These are phyloP conservation scores for Drosophila stalkeri DNA, from an alignment of 2,888 invertebrate species.

Conservation along the genomic window DNA sequence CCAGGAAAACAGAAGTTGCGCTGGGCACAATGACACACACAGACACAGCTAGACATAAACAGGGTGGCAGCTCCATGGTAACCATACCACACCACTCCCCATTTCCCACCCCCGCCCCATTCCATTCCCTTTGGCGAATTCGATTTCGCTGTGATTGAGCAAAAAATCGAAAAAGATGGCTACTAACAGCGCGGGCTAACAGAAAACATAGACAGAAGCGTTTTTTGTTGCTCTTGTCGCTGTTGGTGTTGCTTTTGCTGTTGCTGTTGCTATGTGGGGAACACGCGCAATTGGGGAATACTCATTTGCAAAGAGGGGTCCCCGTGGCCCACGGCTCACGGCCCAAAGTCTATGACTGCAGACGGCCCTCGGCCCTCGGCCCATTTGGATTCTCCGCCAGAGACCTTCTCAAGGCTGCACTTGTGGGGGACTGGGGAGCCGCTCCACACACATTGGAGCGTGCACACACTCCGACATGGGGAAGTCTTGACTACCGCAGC, in stretches of 20 bases:
- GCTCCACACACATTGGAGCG: slow-evolving; percentile 31
- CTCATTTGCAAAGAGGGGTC: slow-evolving; percentile 17
- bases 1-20: slow-evolving; percentile 82
- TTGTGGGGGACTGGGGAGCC: not conserved
- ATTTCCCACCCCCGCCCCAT: not conserved
- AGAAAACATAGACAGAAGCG: slow-evolving; percentile 71
- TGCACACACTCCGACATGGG: slow-evolving; percentile 84
- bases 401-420: slow-evolving; percentile 69
- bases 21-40: slow-evolving; percentile 42
- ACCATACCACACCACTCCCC: not conserved
- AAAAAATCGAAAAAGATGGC: slow-evolving; percentile 83
- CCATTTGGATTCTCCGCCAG: slow-evolving; percentile 22
- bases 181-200: slow-evolving; percentile 82
- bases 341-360: not conserved
- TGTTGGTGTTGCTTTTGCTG: not conserved
- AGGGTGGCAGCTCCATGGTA: slow-evolving; percentile 21
- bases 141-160: slow-evolving; percentile 57
- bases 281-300: slow-evolving; percentile 57
- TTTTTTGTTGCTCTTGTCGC: not conserved
- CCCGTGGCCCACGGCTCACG: not conserved
- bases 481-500: slow-evolving; percentile 83
- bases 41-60: slow-evolving; percentile 31
- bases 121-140: slow-evolving; percentile 7
- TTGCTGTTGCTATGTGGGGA: slow-evolving; percentile 44
- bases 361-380: not conserved